Evolutionary conservation across 2,888 invertebrate species (phyloP).

Genomic region (Drosophila gaucha): DNA sequence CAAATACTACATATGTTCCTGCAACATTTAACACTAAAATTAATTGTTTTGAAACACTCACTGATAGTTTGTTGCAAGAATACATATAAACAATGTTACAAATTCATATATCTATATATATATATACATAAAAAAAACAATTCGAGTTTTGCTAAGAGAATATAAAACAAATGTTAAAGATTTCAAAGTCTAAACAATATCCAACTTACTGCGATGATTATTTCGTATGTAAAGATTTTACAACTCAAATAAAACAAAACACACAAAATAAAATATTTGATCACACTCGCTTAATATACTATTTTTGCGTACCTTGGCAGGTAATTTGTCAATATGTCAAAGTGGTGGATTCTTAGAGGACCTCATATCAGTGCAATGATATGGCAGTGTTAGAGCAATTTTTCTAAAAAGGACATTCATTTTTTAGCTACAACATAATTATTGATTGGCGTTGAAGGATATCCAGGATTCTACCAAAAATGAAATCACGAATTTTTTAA

Average conservation of each 20-base stretch:
- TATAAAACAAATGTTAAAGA: constrained; percentile 33
- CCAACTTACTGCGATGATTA: constrained; percentile 6
- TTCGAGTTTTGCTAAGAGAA: constrained; percentile 26
- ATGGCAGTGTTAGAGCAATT: too few species aligned
- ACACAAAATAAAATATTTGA: background rate
- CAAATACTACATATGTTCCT: constrained; percentile 9
- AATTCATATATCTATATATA: constrained; percentile 13
- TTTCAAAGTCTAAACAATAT: constrained; percentile 20
- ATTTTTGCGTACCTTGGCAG: background rate
- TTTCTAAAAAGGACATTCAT: too few species aligned
- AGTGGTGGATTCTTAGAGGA: too few species aligned
- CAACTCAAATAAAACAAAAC: constrained; percentile 22
- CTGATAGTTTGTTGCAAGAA: constrained; percentile 33
- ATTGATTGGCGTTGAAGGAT: too few species aligned
- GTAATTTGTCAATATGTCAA: too few species aligned
- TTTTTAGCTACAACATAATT: too few species aligned
- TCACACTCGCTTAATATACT: background rate
- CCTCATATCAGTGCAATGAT: too few species aligned
- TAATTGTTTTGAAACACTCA: constrained; percentile 15
- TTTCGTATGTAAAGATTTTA: constrained; percentile 1
- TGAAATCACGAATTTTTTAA: too few species aligned
- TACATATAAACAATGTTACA: constrained; percentile 39
- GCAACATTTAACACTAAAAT: constrained; percentile 1
- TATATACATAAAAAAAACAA: constrained; percentile 2
- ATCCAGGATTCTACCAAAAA: too few species aligned